A percentile compares a stretch with the other conserved stretches of the same genome.
phyloP scores from a whole-genome alignment of 2,113 vertebrate species.

The Cricetomys ansorgei region DNA sequence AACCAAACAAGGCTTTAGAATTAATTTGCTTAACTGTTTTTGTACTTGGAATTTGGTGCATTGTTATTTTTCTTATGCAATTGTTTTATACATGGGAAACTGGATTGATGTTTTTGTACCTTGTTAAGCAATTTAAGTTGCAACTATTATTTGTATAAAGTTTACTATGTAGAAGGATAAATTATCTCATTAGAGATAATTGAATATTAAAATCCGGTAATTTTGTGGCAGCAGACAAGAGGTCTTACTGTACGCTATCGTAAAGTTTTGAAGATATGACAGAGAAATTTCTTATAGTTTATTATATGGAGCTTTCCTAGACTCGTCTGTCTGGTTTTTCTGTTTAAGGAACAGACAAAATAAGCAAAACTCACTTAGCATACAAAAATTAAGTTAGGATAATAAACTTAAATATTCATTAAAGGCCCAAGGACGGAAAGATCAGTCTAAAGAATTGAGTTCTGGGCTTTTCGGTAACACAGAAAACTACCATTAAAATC shows the following conservation, averaged over 20 bases:
- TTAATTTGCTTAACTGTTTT: not conserved
- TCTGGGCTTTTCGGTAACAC: not conserved
- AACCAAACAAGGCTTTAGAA: not conserved
- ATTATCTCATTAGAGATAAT: constrained; percentile 22
- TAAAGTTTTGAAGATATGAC: not conserved
- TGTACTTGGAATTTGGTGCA: constrained; percentile 12
- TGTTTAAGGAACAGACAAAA: not conserved
- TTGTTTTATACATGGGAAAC: not conserved
- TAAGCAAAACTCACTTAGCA: constrained; percentile 43
- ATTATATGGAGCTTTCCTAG: not conserved
- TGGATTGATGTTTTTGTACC: not conserved
- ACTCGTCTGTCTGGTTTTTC: constrained; percentile 17
- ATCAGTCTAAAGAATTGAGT: not conserved
- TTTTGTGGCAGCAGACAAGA: not conserved
- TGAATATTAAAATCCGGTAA: not conserved
- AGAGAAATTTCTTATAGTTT: not conserved
- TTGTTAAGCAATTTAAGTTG: constrained; percentile 41
- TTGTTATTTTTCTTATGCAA: not conserved
- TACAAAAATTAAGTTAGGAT: constrained; percentile 48
- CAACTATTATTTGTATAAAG: not conserved
- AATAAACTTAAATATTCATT: constrained; percentile 59
- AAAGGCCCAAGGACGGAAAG: not conserved
- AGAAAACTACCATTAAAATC: constrained; percentile 38
- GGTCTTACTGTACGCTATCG: not conserved
- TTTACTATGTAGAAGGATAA: not conserved